A percentile compares a stretch with the other conserved stretches of the same genome.
Conservation (phyloP, 2,888 invertebrate genomes). For the Eristalis tenax region DNA sequence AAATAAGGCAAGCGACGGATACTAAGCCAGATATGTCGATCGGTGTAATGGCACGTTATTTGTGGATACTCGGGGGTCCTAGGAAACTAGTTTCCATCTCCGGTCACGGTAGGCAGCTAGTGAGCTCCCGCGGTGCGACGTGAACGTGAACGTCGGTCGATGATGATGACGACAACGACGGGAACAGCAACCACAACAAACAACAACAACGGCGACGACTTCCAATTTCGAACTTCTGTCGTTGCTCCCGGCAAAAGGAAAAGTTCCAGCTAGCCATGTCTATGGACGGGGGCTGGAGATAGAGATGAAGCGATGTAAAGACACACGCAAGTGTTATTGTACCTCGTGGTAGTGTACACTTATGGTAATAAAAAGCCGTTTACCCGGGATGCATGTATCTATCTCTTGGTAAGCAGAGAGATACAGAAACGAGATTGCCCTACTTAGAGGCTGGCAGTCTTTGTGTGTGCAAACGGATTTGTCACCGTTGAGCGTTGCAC, state of each 20-base stretch:
- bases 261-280: constrained; percentile 42
- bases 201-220: background rate
- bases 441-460: constrained; percentile 50
- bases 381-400: constrained; percentile 49
- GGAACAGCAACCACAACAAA: too few relatives aligned
- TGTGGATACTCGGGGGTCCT: constrained; percentile 41
- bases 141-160: background rate
- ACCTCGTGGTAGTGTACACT: constrained; percentile 40
- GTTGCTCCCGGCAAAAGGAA: constrained; percentile 59
- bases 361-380: constrained; percentile 70
- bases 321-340: constrained; percentile 62
- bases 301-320: constrained; percentile 21
- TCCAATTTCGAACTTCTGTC: background rate
- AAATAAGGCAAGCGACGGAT: constrained; percentile 39
- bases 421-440: constrained; percentile 67
- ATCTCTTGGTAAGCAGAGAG: constrained; percentile 23
- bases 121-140: constrained; percentile 47
- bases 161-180: too few relatives aligned
- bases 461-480: constrained; percentile 55
- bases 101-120: constrained; percentile 47
- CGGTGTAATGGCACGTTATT: constrained; percentile 57
- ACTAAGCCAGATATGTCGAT: constrained; percentile 26
- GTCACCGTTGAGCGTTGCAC: constrained; percentile 27
- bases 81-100: constrained; percentile 56
- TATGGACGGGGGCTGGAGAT: background rate